Percentiles rank a stretch among this genome's conserved stretches.
These are phyloP conservation scores for Pangasius macronema DNA, from an alignment of 2,797 vertebrate species.

Conservation along the genomic window DNA sequence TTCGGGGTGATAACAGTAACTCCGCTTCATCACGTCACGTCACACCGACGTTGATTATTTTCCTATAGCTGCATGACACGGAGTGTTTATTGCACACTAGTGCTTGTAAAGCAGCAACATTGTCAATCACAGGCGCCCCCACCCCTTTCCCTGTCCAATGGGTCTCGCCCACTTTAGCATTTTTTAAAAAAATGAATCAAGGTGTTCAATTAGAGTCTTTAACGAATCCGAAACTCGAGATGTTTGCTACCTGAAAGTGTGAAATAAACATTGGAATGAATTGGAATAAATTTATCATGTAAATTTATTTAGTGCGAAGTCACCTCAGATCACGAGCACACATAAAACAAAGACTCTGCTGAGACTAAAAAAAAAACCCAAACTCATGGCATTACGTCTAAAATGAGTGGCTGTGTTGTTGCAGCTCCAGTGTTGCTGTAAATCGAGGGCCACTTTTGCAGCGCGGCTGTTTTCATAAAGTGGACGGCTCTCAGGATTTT, in stretches of 20 bases:
- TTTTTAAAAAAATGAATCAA: neutral
- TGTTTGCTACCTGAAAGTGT: neutral
- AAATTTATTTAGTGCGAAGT: neutral
- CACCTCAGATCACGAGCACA: neutral
- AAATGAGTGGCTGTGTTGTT: neutral
- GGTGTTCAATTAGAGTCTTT: neutral
- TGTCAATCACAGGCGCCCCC: neutral
- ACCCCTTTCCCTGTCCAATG: neutral
- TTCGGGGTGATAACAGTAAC: neutral
- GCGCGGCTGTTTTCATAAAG: neutral
- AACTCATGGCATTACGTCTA: neutral
- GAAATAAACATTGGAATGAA: neutral
- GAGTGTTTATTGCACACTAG: neutral
- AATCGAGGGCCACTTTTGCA: neutral
- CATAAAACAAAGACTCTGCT: neutral
- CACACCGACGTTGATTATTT: neutral
- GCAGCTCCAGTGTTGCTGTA: neutral
- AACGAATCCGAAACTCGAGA: neutral
- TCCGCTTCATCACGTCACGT: neutral
- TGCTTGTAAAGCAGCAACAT: neutral
- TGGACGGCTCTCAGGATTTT: slow-evolving; percentile 13
- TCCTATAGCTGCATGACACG: neutral
- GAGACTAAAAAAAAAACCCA: neutral
- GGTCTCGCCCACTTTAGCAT: neutral
- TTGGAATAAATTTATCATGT: neutral